A percentile compares a stretch with the other conserved stretches of the same genome.
Conservation (phyloP, 2,888 invertebrate genomes). For the Ernsta delagoae region DNA sequence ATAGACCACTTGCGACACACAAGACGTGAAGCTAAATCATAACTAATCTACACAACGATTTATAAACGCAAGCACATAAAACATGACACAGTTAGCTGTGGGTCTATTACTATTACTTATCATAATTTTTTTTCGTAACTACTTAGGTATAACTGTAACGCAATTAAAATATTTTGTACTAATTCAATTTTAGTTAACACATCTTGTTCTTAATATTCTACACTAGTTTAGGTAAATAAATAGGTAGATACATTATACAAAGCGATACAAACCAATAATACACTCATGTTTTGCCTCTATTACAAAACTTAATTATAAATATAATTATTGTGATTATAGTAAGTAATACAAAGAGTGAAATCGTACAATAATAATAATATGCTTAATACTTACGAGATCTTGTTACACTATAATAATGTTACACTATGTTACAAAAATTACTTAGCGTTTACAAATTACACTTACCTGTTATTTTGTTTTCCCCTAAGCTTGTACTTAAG, state of each 20-base stretch:
- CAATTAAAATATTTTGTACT: conserved; percentile 56
- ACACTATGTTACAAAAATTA: conserved; percentile 77
- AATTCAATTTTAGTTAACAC: conserved; percentile 51
- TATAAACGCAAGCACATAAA: conserved; percentile 45
- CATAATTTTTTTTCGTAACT: conserved; percentile 19
- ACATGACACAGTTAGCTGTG: conserved; percentile 64
- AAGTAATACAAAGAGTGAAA: conserved; percentile 74
- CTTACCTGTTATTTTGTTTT: conserved; percentile 72
- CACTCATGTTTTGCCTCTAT: conserved; percentile 61
- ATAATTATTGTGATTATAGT: conserved; percentile 67
- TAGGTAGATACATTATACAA: conserved; percentile 54
- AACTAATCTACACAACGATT: conserved; percentile 18
- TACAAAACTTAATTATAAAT: conserved; percentile 24
- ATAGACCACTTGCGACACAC: conserved; percentile 83
- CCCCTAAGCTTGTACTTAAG: conserved; percentile 53
- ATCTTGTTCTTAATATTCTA: conserved; percentile 48
- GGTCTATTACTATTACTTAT: conserved; percentile 48
- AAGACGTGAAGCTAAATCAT: conserved; percentile 55
- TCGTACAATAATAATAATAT: conserved; percentile 81
- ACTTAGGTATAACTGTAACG: neutral
- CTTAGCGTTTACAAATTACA: conserved; percentile 59
- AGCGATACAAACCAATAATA: conserved; percentile 59
- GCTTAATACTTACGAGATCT: conserved; percentile 52
- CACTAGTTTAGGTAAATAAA: too few relatives aligned
- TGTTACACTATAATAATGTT: conserved; percentile 79